Evolutionary conservation across 2,888 invertebrate species (phyloP), one percentile per base, ranked within the genome.

Genomic region (Trissolcus japonicus): DNA sequence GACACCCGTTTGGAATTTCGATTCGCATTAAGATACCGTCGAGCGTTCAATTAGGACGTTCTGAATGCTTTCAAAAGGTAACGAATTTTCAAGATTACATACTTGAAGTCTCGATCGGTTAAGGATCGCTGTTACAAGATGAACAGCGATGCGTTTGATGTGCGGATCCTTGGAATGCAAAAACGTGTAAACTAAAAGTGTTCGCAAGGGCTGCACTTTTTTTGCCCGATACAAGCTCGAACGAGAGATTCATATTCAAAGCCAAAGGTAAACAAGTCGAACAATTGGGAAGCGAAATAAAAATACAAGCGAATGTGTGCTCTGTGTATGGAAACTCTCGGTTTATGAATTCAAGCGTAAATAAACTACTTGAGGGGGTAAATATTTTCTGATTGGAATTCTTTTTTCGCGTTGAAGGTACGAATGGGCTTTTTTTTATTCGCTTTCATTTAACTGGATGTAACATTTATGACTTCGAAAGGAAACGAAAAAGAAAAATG

Each of bases 281-380:
- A 48, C 19, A 46, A 66, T 29, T 19, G 16, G 66, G 41, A 56
- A 51, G 7, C 9, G 14, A 66, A 66, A 66, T 66, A 66, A 62
- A 62, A 43, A 62, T 50, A 11, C 46, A 46, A 46, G 2, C 46
- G 16, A n/a, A 50, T 46, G 50, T 50, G 17, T n/a, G 1, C 13
- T 46, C 1, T 46, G 14, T 14, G 6, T 4, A 16, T 46, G 6
- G n/a, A 16, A 46, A 16, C 16, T 14, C 16, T 43, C 11, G 43
- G 16, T n/a, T 16, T 60, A 29, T 16, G 17, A 29, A 48, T 14
- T 46, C 13, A 29, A 59, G 59, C 59, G 29, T 21, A 59, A 59
- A 59, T 14, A 48, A 59, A 59, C 29, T 1, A 29, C 46, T 46
- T 4, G 46, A 6, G 16, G 46, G n/a, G 6, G 11, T 14, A 46